Evolutionary conservation across 2,888 invertebrate species (phyloP), one percentile per base, ranked within the genome.

Genomic region (Lampropteryx suffumata): DNA sequence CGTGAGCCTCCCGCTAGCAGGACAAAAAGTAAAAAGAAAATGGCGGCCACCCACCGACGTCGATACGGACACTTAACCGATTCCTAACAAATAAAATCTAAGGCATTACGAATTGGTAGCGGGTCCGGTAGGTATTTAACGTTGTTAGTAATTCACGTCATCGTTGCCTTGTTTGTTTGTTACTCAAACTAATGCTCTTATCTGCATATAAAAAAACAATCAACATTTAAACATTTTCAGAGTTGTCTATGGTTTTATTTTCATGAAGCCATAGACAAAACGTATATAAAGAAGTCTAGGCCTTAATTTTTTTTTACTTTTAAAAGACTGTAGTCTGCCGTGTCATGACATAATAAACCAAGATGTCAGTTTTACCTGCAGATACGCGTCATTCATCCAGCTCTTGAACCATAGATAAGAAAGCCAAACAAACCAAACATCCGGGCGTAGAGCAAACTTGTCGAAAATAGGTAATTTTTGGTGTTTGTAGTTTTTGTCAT

Each of bases 71-170:
- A 90, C 90, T 91, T 91, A 90, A 88, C 86, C 86, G 90, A 91
- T 90, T 89, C 89, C 84, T 84, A 85, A 88, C 90, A 90, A 90
- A 91, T 90, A 91, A 90, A 91, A 88, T 87, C 85, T 87, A 87
- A 87, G 83, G 82, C 90, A 87, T 90, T 82, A 88, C 90, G 87
- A 90, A 90, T 90, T 75, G 84, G 67, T 77, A 72, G 72, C 77
- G 71, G 76, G 73, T 75, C 74, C 74, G 73, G 72, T 72, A 71
- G 72, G 71, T 76, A 76, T 79, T 81, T 79, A 78, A 79, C 73
- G 77, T 80, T 75, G 79, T 79, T 75, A 66, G 69, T 71, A 76
- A 79, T 77, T n/a, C n/a, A 43, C 51, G 37, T 70, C 67, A 71
- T 73, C 76, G 7, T 8, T 28, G 14, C 14, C 9, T 27, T 24